phyloP scores from a whole-genome alignment of 2,888 invertebrate genomes.

The Metopia argyrocephala region DNA sequence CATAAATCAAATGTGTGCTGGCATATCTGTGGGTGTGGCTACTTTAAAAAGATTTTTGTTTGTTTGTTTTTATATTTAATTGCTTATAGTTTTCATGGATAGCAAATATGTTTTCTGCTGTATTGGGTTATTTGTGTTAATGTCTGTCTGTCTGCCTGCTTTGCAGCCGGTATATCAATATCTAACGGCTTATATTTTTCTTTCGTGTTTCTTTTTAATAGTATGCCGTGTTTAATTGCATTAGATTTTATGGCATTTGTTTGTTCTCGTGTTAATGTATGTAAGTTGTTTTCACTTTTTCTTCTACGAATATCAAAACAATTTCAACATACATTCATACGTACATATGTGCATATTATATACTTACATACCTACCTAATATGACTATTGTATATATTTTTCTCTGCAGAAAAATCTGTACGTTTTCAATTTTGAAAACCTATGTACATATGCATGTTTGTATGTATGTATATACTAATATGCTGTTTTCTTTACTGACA shows the following conservation, averaged over 20 bases:
- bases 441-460: background rate
- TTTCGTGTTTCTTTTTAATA: background rate
- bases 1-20: background rate
- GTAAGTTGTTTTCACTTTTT: conserved; percentile 56
- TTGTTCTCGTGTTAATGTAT: conserved; percentile 29
- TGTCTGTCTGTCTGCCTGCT: background rate
- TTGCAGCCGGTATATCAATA: conserved; percentile 23
- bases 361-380: background rate
- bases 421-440: background rate
- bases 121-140: conserved; percentile 16
- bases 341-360: background rate
- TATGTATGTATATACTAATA: no score
- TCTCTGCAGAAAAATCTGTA: background rate
- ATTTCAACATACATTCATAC: background rate
- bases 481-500: no score
- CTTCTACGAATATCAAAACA: background rate
- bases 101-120: background rate
- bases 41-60: conserved; percentile 5
- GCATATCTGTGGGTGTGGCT: conserved; percentile 59
- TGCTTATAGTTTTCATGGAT: conserved; percentile 8
- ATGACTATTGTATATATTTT: background rate
- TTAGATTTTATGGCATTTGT: conserved; percentile 27
- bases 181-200: conserved; percentile 42
- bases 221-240: background rate
- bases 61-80: background rate